Percentiles rank a stretch among this genome's conserved stretches.
Evolutionary conservation across 2,113 vertebrate species (phyloP).

Genomic region (Pelecanus crispus): DNA sequence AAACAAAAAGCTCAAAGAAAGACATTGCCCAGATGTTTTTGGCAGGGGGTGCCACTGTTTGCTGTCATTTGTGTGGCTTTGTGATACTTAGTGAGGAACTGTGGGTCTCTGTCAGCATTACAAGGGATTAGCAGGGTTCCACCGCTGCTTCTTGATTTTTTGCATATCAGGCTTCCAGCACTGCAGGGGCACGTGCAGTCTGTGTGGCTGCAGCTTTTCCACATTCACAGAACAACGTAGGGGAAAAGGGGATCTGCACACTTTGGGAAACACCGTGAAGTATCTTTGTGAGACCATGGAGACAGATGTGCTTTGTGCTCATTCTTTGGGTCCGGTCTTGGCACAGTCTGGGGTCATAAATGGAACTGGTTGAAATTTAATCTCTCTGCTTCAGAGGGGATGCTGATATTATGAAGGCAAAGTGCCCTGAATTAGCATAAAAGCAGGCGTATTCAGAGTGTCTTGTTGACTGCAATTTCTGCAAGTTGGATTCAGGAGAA

Average conservation of each 20-base stretch:
- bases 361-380: no score
- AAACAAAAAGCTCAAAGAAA: not conserved
- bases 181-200: not conserved
- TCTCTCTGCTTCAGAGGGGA: not conserved
- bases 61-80: not conserved
- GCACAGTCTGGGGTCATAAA: not conserved
- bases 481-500: not conserved
- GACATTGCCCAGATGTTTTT: not conserved
- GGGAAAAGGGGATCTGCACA: no score
- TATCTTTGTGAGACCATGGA: not conserved
- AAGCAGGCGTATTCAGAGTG: not conserved
- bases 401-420: not conserved
- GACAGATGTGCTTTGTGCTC: not conserved
- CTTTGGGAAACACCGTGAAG: not conserved
- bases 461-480: not conserved
- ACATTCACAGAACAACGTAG: rapidly evolving
- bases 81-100: not conserved
- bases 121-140: not conserved
- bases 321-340: not conserved
- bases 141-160: not conserved
- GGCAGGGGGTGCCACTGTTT: not conserved
- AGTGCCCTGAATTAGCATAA: not conserved
- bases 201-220: not conserved
- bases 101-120: not conserved
- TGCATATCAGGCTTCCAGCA: not conserved